These are phyloP conservation scores for Notodonta ziczac DNA, from an alignment of 2,888 invertebrate genomes.

Conservation along the genomic window DNA sequence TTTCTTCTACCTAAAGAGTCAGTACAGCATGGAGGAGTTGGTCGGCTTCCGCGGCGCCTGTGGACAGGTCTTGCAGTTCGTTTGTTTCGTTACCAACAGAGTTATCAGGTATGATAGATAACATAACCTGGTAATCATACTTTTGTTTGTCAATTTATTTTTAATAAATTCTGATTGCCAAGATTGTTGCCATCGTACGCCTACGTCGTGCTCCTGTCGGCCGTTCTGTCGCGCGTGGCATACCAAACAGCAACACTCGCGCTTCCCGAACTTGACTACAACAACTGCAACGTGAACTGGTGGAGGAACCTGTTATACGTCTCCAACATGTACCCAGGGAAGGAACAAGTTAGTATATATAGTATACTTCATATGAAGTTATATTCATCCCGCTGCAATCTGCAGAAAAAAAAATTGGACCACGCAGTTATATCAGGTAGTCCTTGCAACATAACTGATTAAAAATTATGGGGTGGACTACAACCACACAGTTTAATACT, in stretches of 20 bases:
- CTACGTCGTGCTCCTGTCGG: conserved; percentile 80
- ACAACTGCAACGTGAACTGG: conserved; percentile 85
- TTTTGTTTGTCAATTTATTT: background rate
- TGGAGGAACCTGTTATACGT: conserved; percentile 87
- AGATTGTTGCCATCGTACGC: conserved; percentile 87
- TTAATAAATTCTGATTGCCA: background rate
- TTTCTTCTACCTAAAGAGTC: conserved; percentile 84
- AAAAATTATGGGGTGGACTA: no score
- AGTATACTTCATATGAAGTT: no score
- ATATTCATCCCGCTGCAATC: no score
- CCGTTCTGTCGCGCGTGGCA: conserved; percentile 60
- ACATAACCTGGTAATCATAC: background rate
- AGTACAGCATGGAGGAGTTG: conserved; percentile 74
- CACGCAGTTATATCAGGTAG: no score
- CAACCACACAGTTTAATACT: no score
- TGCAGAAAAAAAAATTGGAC: no score
- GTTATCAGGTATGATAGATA: conserved; percentile 82
- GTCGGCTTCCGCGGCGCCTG: conserved; percentile 72
- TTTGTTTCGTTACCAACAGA: conserved; percentile 81
- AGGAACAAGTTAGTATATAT: conserved; percentile 81
- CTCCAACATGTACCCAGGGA: conserved; percentile 83
- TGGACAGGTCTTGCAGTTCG: conserved; percentile 78
- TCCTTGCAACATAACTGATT: no score
- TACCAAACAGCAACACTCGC: conserved; percentile 61
- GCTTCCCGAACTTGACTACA: conserved; percentile 82